These are phyloP conservation scores for Pipistrellus pipistrellus DNA, from an alignment of 2,797 vertebrate genomes.

Conservation along the genomic window DNA sequence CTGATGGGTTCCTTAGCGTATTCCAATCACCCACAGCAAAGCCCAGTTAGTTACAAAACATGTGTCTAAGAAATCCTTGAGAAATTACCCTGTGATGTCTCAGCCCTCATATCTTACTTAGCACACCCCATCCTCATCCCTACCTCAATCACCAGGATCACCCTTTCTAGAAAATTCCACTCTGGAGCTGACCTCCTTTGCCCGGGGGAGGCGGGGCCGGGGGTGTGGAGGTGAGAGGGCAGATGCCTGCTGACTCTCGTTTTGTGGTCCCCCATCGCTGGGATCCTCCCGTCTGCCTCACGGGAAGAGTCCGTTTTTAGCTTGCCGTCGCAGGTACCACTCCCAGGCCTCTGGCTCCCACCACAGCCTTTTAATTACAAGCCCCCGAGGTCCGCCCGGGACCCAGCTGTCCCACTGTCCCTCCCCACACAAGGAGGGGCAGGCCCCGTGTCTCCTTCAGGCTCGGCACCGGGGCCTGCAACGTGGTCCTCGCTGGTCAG, in stretches of 20 bases:
- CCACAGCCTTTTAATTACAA: conserved; percentile 69
- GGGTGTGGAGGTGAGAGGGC: background rate
- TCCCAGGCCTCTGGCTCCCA: conserved; percentile 4
- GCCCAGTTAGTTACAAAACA: background rate
- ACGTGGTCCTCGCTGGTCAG: background rate
- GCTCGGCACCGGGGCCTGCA: background rate
- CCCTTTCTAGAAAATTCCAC: background rate
- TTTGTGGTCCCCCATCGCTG: background rate
- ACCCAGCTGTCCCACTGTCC: background rate
- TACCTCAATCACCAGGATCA: background rate
- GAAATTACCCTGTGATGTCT: background rate
- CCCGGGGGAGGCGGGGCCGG: too few relatives aligned
- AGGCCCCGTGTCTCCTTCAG: background rate
- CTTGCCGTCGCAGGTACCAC: background rate
- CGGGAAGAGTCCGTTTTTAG: conserved; percentile 47
- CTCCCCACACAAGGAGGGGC: conserved; percentile 52
- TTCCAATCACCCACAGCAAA: background rate
- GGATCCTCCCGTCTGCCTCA: background rate
- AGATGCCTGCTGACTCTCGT: too few relatives aligned
- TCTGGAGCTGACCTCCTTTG: background rate
- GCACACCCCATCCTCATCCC: background rate
- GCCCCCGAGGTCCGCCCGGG: background rate
- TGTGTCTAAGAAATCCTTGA: background rate
- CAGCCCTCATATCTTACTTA: background rate
- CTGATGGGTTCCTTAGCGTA: background rate